Base-by-base conservation (phyloP, 2,113 vertebrate species). In the Sander vitreus region DNA sequence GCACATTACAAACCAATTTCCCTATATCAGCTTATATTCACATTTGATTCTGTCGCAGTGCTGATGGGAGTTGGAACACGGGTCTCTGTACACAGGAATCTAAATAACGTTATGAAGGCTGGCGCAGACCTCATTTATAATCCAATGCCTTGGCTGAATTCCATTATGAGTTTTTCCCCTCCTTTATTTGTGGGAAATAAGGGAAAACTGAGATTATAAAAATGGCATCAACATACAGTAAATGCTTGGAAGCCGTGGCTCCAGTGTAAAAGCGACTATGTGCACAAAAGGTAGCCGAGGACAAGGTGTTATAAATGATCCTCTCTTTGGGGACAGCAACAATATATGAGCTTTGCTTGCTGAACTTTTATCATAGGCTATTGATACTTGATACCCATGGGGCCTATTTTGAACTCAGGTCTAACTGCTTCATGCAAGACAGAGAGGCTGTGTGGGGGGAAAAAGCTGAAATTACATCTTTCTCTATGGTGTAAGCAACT, bases 41-140 rank as follows among this genome's bases (percentile, higher is more conserved):
- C 95, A 95, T 97, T 96, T 98, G 97, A 98, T 98, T 98, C 97
- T 96, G 95, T 96, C 92, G 94, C 96, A 92, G 94, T 95, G 96
- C 97, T 98, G 97, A 97, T 96, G 98, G 97, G 97, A 98, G 95
- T 96, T 96, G 95, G 95, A 96, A 97, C 97, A 96, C 96, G 94
- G 95, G 96, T 96, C 97, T 97, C 94, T 94, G 95, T 96, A 97
- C 96, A 97, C 97, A 95, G 95, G 96, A 98, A 97, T 97, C 97
- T 97, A 98, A 99, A 98, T 97, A 98, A 98, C 95, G 96, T 96
- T 97, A 97, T 95, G 96, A 97, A 70, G 95, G 96, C 96, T 95
- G 96, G 96, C 97, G 94, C 96, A 97, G 96, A 98, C 96, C 97
- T 99, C 96, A 99, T 99, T 99, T 98, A 98, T 97, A 99, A 96